phyloP scores from a whole-genome alignment of 2,113 vertebrate species.

The Antechinus stuartii region DNA sequence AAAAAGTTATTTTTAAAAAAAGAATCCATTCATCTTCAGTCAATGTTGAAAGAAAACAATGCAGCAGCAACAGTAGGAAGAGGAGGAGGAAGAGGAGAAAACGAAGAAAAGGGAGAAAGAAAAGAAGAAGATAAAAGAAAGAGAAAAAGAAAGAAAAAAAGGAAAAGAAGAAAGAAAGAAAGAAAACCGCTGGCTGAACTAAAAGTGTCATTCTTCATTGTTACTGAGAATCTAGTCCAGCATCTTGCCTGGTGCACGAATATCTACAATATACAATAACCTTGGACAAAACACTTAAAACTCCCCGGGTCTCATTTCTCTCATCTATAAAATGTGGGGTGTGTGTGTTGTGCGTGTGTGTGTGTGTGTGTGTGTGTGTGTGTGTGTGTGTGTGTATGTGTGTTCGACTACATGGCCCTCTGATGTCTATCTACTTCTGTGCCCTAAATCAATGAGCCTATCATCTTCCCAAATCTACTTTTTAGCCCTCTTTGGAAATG shows the following conservation, averaged over 20 bases:
- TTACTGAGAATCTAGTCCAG: not conserved
- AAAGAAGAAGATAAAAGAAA: too few species aligned
- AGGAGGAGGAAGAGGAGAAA: accelerated
- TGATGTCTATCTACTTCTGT: not conserved
- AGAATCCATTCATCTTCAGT: not conserved
- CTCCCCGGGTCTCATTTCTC: not conserved
- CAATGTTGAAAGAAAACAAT: not conserved
- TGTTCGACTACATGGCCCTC: not conserved
- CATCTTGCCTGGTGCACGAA: not conserved
- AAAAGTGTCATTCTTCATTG: not conserved
- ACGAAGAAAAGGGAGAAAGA: too few species aligned
- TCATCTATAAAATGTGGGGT: not conserved
- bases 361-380: not conserved
- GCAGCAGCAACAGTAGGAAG: too few species aligned
- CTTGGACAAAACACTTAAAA: not conserved
- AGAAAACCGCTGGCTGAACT: not conserved
- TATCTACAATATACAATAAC: not conserved
- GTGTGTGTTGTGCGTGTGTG: too few species aligned
- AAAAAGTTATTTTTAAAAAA: too few species aligned
- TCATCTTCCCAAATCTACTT: not conserved
- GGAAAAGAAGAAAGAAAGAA: not conserved
- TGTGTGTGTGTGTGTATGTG: not conserved
- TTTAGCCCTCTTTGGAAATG: not conserved
- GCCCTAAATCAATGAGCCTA: not conserved
- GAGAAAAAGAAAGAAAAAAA: too few species aligned